phyloP scores from a whole-genome alignment of 2,113 vertebrate species.

The Microcebus lehilahytsara region DNA sequence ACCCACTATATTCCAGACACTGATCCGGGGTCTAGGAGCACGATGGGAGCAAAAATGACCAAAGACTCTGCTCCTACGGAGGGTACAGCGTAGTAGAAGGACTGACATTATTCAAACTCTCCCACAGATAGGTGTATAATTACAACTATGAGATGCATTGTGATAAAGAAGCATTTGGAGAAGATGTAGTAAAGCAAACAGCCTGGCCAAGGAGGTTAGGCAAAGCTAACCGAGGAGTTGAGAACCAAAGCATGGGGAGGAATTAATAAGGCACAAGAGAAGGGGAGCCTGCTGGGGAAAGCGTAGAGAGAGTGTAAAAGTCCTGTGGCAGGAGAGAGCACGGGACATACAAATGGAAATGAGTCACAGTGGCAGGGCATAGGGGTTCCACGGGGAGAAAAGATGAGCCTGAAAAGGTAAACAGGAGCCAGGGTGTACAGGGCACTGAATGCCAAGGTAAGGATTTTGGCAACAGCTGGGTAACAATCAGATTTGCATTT shows the following conservation, averaged over 20 bases:
- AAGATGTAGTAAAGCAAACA: neutral
- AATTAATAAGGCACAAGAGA: neutral
- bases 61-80: neutral
- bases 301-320: no score
- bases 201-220: neutral
- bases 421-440: neutral
- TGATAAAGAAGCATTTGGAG: neutral
- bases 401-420: neutral
- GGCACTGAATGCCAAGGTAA: neutral
- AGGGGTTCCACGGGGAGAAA: neutral
- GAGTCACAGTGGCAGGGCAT: neutral
- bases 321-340: neutral
- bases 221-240: neutral
- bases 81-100: rapidly evolving
- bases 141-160: neutral
- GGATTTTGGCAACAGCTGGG: neutral
- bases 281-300: neutral
- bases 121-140: neutral
- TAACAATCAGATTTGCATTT: neutral
- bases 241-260: neutral
- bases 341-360: neutral
- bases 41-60: neutral
- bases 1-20: neutral
- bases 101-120: no score
- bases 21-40: neutral